A percentile compares a stretch with the other conserved stretches of the same genome.
Evolutionary conservation across 2,797 vertebrate genomes (phyloP).

Genomic region (Artibeus lituratus): DNA sequence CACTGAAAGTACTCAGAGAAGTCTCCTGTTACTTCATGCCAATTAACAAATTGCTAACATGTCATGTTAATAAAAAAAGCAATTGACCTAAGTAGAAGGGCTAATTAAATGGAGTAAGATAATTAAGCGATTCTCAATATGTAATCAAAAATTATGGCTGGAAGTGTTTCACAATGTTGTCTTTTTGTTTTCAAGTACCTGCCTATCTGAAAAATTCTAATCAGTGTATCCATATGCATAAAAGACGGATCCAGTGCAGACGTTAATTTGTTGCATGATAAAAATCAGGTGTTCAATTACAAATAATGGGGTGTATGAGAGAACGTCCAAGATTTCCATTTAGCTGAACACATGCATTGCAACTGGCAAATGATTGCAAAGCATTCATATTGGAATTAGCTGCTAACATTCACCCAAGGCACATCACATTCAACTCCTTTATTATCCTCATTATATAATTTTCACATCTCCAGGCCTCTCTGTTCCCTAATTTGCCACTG

Average conservation of each 20-base stretch:
- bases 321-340: constrained; percentile 66
- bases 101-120: constrained; percentile 83
- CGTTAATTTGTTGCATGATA: constrained; percentile 80
- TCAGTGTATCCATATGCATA: constrained; percentile 76
- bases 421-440: constrained; percentile 56
- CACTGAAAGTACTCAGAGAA: constrained; percentile 50
- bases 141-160: constrained; percentile 80
- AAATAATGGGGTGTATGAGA: constrained; percentile 75
- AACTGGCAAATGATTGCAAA: constrained; percentile 62
- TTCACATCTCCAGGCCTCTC: constrained; percentile 60
- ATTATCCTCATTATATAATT: constrained; percentile 75
- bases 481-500: constrained; percentile 52
- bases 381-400: constrained; percentile 65
- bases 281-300: constrained; percentile 84
- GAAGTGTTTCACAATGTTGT: constrained; percentile 81
- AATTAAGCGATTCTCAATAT: constrained; percentile 83
- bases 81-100: constrained; percentile 79
- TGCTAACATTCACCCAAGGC: constrained; percentile 27
- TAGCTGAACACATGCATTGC: constrained; percentile 62
- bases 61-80: constrained; percentile 79
- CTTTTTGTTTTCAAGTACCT: constrained; percentile 78
- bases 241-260: constrained; percentile 75
- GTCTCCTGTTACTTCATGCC: constrained; percentile 73
- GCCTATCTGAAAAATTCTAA: constrained; percentile 78
- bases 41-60: constrained; percentile 79